Conservation (phyloP, 2,888 invertebrate genomes). For the Hipparchia semele region DNA sequence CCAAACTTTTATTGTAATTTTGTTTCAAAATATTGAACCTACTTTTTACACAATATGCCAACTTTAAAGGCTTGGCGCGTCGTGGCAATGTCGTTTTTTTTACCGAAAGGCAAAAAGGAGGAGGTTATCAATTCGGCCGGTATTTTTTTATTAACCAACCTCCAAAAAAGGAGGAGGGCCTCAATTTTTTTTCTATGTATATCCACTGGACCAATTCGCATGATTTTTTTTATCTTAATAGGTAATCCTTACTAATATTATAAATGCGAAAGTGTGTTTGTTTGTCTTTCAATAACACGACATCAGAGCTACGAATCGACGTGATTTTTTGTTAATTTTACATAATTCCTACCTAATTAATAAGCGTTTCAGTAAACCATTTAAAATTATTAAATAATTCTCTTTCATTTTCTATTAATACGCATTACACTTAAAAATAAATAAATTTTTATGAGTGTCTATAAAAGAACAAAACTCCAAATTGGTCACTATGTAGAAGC, state of each 20-base stretch:
- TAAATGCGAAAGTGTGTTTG: no score
- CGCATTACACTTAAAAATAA: background rate
- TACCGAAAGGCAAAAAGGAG: no score
- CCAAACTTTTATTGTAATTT: background rate
- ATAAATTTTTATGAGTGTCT: background rate
- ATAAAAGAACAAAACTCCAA: slow-evolving; percentile 15
- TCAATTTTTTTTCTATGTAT: no score
- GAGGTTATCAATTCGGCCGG: no score
- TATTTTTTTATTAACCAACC: no score
- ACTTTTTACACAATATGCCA: background rate
- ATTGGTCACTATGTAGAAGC: background rate
- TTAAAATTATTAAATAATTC: background rate
- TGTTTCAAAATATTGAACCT: background rate
- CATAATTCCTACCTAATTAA: background rate
- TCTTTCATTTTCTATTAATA: background rate
- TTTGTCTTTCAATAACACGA: no score
- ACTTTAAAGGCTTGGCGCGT: background rate
- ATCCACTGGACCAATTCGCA: no score
- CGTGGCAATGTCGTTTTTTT: no score
- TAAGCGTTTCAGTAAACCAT: background rate
- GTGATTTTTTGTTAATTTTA: background rate
- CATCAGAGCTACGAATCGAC: no score
- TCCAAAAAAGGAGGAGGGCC: no score
- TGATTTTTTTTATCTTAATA: no score
- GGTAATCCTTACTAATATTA: no score